Evolutionary conservation across 2,888 invertebrate species (phyloP).

Genomic region (Hirtodrosophila alboralis): DNA sequence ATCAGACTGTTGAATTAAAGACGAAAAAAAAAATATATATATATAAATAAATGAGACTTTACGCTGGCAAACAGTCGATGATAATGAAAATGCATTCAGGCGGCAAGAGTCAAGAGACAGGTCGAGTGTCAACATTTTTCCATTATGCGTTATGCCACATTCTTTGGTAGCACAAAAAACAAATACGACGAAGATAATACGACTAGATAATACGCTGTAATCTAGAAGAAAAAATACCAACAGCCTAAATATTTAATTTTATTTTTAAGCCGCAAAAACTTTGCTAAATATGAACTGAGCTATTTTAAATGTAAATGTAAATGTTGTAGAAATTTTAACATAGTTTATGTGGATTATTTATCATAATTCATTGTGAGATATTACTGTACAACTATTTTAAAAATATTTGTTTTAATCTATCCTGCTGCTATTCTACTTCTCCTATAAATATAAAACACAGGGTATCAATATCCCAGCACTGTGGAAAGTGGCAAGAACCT

Average conservation of each 20-base stretch:
- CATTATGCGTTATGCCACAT: conserved; percentile 66
- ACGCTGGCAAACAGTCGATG: conserved; percentile 69
- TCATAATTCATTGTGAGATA: no score
- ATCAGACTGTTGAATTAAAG: conserved; percentile 46
- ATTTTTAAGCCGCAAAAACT: no score
- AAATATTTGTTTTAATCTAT: no score
- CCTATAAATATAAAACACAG: conserved; percentile 15
- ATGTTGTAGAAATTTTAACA: no score
- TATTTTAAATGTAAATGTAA: no score
- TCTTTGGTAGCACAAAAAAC: conserved; percentile 44
- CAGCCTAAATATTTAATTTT: no score
- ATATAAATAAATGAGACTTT: conserved; percentile 14
- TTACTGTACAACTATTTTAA: no score
- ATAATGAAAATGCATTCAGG: conserved; percentile 79
- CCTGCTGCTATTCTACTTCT: no score
- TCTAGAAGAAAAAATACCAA: no score
- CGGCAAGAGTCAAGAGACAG: conserved; percentile 57
- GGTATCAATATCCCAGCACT: conserved; percentile 30
- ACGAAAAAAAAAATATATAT: conserved; percentile 13
- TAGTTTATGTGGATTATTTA: no score
- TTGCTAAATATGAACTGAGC: no score
- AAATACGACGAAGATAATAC: neutral
- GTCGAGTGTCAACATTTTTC: conserved; percentile 67
- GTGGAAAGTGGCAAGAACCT: conserved; percentile 32
- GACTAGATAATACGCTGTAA: conserved; percentile 21